Evolutionary conservation across 2,113 vertebrate genomes (phyloP).

Genomic region (Craseonycteris thonglongyai): DNA sequence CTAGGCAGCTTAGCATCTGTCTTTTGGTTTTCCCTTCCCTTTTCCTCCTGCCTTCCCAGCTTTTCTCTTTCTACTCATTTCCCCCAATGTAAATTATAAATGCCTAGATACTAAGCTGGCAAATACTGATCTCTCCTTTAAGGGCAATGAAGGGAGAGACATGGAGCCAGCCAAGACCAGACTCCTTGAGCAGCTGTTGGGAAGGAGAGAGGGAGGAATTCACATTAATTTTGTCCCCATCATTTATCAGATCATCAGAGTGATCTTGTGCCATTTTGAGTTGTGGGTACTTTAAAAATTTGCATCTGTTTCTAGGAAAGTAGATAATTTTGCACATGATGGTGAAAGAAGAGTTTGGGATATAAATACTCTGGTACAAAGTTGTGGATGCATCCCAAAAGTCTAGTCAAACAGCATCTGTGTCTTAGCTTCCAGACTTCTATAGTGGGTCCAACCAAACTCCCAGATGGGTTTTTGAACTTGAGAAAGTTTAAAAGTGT

Average conservation of each 20-base stretch:
- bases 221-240: not conserved
- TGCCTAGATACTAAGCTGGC: not conserved
- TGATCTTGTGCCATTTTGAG: not conserved
- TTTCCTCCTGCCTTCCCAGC: not conserved
- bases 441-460: not conserved
- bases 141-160: not conserved
- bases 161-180: not conserved
- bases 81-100: not conserved
- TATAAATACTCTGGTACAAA: not conserved
- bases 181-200: not conserved
- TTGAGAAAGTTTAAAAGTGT: not conserved
- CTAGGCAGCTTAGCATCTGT: not conserved
- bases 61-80: not conserved
- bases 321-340: not conserved
- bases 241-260: not conserved
- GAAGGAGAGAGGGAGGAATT: not conserved
- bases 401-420: not conserved
- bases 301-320: not conserved
- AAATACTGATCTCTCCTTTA: not conserved
- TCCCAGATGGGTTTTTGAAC: conserved; percentile 15
- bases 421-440: conserved; percentile 19
- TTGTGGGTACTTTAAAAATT: not conserved
- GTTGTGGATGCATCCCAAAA: not conserved
- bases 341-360: not conserved
- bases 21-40: not conserved